Percentiles rank a stretch among this genome's conserved stretches.
Evolutionary conservation across 2,113 vertebrate species (phyloP).

Genomic region (Agelaius phoeniceus): DNA sequence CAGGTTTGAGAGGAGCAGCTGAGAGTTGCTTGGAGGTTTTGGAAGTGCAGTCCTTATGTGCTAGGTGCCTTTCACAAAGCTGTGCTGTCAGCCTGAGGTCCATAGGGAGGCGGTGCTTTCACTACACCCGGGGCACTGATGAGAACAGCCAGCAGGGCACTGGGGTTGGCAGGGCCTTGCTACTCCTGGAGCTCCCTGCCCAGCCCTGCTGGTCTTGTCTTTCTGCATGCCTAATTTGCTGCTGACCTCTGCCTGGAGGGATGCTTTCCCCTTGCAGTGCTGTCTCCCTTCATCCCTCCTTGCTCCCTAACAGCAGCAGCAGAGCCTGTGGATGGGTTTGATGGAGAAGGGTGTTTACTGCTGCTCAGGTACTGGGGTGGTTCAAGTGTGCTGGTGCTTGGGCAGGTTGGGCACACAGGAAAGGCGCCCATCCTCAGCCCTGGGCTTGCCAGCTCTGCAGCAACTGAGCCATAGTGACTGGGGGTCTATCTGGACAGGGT

Average conservation of each 20-base stretch:
- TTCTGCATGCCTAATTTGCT: neutral
- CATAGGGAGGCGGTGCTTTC: neutral
- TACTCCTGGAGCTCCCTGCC: neutral
- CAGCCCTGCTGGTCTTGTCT: neutral
- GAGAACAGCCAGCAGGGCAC: neutral
- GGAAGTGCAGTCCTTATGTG: neutral
- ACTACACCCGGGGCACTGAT: accelerated
- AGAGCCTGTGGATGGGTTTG: accelerated
- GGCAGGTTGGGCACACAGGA: neutral
- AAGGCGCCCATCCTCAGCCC: neutral
- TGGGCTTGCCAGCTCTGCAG: neutral
- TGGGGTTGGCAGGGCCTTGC: accelerated
- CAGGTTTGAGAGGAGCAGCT: neutral
- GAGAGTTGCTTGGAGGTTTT: neutral
- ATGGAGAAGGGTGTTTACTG: neutral
- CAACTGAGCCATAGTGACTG: accelerated
- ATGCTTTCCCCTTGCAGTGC: accelerated
- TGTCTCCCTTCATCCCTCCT: neutral
- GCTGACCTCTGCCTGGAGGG: neutral
- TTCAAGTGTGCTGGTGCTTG: neutral
- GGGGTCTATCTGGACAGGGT: accelerated
- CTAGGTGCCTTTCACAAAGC: neutral
- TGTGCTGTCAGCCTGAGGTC: neutral
- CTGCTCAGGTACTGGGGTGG: neutral
- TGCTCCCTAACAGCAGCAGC: neutral